phyloP scores from a whole-genome alignment of 2,797 vertebrate genomes.

The Darevskia mixta region DNA sequence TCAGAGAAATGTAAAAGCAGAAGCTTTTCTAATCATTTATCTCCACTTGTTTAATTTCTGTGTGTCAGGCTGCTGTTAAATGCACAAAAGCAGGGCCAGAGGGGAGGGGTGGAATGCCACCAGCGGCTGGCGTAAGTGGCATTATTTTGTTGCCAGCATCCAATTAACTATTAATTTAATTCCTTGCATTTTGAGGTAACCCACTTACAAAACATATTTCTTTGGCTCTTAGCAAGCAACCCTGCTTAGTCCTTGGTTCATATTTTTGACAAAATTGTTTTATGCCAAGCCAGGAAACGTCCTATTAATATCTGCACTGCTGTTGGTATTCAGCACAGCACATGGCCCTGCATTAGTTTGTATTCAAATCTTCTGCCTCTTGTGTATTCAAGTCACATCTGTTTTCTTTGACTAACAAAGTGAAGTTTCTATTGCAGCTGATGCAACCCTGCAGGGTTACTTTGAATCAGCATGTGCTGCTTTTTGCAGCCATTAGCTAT shows the following conservation, averaged over 20 bases:
- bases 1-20: neutral
- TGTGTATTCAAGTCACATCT: conserved; percentile 33
- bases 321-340: conserved; percentile 43
- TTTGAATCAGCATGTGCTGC: conserved; percentile 32
- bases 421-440: conserved; percentile 19
- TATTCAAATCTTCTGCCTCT: conserved; percentile 43
- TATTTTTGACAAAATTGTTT: conserved; percentile 40
- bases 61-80: neutral
- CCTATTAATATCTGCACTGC: conserved; percentile 21
- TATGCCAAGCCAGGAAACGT: conserved; percentile 40
- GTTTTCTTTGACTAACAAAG: conserved; percentile 41
- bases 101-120: conserved; percentile 25
- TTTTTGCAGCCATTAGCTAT: neutral
- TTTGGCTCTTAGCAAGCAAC: conserved; percentile 28
- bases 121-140: conserved; percentile 46
- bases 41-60: neutral
- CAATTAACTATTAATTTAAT: conserved; percentile 45
- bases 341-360: neutral
- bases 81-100: neutral
- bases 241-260: conserved; percentile 43
- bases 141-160: conserved; percentile 48
- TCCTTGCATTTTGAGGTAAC: conserved; percentile 42
- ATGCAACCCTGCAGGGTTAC: conserved; percentile 9
- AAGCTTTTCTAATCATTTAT: neutral
- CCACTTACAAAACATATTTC: conserved; percentile 7